Evolutionary conservation across 30 jellyfish, hydroid and myxozoan genomes (phyloP), one percentile per base, ranked within the genome.

Genomic region (Hydractinia symbiolongicarpus): DNA sequence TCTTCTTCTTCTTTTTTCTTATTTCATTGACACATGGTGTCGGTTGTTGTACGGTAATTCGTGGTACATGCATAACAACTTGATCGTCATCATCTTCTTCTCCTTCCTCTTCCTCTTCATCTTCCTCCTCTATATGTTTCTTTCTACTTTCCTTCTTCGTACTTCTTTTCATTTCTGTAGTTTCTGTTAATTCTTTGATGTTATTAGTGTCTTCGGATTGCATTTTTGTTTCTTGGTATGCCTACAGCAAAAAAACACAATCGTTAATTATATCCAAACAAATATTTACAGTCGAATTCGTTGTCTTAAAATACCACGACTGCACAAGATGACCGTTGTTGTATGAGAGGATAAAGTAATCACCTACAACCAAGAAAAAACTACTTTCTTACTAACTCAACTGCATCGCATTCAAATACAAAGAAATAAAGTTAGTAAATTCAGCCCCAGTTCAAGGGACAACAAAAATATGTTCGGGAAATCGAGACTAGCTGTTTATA

Each of bases 81-180:
- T 53, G 60, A 10, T 60, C 69, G 16, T 54, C 88, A 19, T 69
- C 21, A 8, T 81, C 86, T 69, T 60, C 56, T 49, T 74, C 83
- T 19, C 50, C n/a, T 20, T 71, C 80, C n/a, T 71, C 54, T 71
- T 71, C 80, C 13, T 20, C 56, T 17, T 53, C 81, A 10, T 60
- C 69, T 7, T 54, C 88, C 14, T 69, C 21, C 7, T 81, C 83
- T 13, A 11, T 9, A 1, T 71, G 30, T 19, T 71, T 71, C 80
- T 30, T 71, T 71, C 50, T 71, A 20, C 4, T 50, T 50, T 19
- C 5, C n/a, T 20, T 71, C 54, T 71, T 71, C 80, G 13, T 20
- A 0, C 19, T 58, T 11, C 2, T 58, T 58, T 58, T 58, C 69
- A 0, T 58, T 58, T 13, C 16, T 11, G 69, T 13, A 11, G 69